A percentile compares a stretch with the other conserved stretches of the same genome.
These are phyloP conservation scores for Netelia virgata DNA, from an alignment of 2,888 invertebrate genomes.

Conservation along the genomic window DNA sequence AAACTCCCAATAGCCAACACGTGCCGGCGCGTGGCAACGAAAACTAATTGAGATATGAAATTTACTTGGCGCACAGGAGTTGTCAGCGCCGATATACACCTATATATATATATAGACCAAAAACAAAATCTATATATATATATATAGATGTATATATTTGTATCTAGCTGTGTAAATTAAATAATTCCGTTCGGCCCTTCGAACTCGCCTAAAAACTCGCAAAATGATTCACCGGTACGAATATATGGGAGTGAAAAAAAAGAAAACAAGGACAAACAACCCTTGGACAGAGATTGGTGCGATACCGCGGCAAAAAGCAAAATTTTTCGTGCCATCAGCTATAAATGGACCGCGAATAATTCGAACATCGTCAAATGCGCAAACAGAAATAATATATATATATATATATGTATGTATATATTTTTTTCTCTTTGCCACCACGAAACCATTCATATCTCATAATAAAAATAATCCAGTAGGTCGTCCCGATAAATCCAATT, in stretches of 20 bases:
- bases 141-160: conserved; percentile 21
- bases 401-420: background rate
- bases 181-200: conserved; percentile 58
- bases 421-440: background rate
- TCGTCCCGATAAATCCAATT: conserved; percentile 49
- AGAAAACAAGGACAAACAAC: background rate
- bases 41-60: conserved; percentile 85
- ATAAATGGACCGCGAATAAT: conserved; percentile 4
- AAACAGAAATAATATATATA: background rate
- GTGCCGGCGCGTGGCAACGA: conserved; percentile 82
- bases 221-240: background rate
- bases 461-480: conserved; percentile 36
- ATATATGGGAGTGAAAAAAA: background rate
- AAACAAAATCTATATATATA: conserved; percentile 16
- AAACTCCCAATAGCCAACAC: conserved; percentile 75
- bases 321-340: background rate
- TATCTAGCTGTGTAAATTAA: conserved; percentile 53
- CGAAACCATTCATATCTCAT: conserved; percentile 7
- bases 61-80: conserved; percentile 80
- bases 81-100: conserved; percentile 78
- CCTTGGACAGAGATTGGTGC: background rate
- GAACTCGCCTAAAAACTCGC: background rate
- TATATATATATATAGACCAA: conserved; percentile 33
- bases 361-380: background rate
- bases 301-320: background rate